phyloP scores from a whole-genome alignment of 2,797 vertebrate genomes.

The Enteromius trimaculatus region DNA sequence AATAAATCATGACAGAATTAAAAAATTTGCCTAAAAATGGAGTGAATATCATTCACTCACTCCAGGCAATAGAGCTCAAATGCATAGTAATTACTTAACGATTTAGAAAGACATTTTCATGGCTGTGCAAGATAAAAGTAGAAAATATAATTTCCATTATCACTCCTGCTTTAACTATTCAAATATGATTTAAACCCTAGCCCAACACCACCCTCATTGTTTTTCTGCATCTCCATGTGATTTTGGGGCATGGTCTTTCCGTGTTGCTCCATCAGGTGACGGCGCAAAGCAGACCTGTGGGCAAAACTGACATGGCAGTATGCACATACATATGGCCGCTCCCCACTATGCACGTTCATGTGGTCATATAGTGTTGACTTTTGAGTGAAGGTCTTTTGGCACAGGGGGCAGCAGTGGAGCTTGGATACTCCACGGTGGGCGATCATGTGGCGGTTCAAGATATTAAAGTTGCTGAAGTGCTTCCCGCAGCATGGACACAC shows the following conservation, averaged over 20 bases:
- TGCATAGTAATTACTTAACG: neutral
- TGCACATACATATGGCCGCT: conserved; percentile 88
- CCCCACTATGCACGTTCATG: conserved; percentile 95
- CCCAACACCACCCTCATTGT: conserved; percentile 73
- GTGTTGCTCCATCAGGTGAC: conserved; percentile 94
- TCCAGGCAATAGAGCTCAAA: neutral
- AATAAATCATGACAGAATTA: neutral
- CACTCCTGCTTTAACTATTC: neutral
- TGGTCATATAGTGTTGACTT: conserved; percentile 94
- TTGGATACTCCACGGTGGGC: conserved; percentile 86
- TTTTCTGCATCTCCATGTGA: conserved; percentile 86
- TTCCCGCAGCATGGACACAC: conserved; percentile 93
- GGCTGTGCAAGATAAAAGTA: neutral
- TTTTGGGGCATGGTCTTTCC: conserved; percentile 94
- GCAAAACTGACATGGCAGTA: conserved; percentile 94
- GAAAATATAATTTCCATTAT: neutral
- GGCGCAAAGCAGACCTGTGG: conserved; percentile 91
- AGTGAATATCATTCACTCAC: neutral
- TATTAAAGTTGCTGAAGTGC: conserved; percentile 92
- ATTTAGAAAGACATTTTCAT: conserved; percentile 1
- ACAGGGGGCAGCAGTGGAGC: conserved; percentile 89
- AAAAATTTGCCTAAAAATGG: too few relatives aligned
- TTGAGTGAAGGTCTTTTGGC: conserved; percentile 94
- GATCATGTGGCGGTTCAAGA: conserved; percentile 93
- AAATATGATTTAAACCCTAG: conserved; percentile 20